These are phyloP conservation scores for Holothuria leucospilota DNA, from an alignment of 53 echinoderm and acorn worm genomes.

Conservation along the genomic window DNA sequence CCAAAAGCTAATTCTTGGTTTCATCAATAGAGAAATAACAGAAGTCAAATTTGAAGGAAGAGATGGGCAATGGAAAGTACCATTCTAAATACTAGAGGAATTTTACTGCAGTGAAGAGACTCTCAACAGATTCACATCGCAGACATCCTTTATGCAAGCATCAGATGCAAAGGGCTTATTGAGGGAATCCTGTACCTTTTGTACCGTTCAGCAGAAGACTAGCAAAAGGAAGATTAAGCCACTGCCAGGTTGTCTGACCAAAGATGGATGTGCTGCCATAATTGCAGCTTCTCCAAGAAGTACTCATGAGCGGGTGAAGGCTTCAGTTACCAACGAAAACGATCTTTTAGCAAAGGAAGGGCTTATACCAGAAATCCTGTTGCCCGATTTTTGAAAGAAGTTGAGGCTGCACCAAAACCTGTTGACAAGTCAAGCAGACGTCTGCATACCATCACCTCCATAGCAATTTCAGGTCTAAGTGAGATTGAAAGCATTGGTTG, in stretches of 20 bases:
- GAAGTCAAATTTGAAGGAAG: slow-evolving; percentile 65
- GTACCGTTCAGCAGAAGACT: slow-evolving; percentile 57
- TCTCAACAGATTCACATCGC: slow-evolving; percentile 38
- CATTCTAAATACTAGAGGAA: slow-evolving; percentile 64
- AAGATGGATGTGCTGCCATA: slow-evolving; percentile 59
- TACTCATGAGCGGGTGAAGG: slow-evolving; percentile 55
- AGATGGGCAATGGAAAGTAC: slow-evolving; percentile 35
- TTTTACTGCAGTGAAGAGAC: slow-evolving; percentile 65
- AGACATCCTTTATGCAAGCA: slow-evolving; percentile 36
- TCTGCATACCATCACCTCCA: slow-evolving; percentile 47
- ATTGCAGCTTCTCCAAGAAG: slow-evolving; percentile 54
- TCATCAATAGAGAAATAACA: slow-evolving; percentile 57
- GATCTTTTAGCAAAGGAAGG: slow-evolving; percentile 64
- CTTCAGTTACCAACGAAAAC: slow-evolving; percentile 29
- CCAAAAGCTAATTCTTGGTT: too few relatives aligned
- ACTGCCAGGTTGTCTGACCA: slow-evolving; percentile 65
- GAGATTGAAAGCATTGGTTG: slow-evolving; percentile 33
- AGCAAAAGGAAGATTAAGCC: slow-evolving; percentile 58
- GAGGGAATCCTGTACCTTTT: slow-evolving; percentile 66
- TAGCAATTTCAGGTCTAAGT: slow-evolving; percentile 45
- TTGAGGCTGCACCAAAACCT: slow-evolving; percentile 16
- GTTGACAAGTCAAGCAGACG: slow-evolving; percentile 43
- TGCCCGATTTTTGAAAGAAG: slow-evolving; percentile 52
- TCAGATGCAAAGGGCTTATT: slow-evolving; percentile 65
- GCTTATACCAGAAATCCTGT: slow-evolving; percentile 60